A percentile compares a stretch with the other conserved stretches of the same genome.
phyloP scores from a whole-genome alignment of 2,888 invertebrate genomes.

The Didymodactylos carnosus region DNA sequence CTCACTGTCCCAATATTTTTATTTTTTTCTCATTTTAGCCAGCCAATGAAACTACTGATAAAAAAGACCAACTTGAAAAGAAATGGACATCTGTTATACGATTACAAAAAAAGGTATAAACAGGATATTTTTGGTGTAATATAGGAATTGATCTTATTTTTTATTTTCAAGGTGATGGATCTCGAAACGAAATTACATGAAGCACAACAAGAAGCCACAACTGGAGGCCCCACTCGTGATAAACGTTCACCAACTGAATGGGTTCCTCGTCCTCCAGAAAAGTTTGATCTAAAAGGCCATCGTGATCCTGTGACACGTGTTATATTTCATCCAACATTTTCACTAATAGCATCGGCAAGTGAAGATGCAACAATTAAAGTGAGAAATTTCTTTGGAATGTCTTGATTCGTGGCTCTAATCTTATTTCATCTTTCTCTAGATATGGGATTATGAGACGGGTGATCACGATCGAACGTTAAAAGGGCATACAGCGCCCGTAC shows the following conservation, averaged over 20 bases:
- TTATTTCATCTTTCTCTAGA: slow-evolving; percentile 23
- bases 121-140: not conserved
- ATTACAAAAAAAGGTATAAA: slow-evolving; percentile 73
- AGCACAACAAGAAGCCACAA: not conserved
- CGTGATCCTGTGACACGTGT: slow-evolving; percentile 87
- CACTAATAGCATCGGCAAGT: slow-evolving; percentile 83
- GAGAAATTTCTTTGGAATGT: not conserved
- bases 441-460: slow-evolving; percentile 98
- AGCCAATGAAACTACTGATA: slow-evolving; percentile 58
- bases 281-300: slow-evolving; percentile 79
- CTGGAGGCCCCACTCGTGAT: slow-evolving; percentile 41
- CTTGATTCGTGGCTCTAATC: not conserved
- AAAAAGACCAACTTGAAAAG: slow-evolving; percentile 85
- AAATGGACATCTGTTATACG: slow-evolving; percentile 99
- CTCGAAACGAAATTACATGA: not conserved
- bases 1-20: no score
- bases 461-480: slow-evolving; percentile 95
- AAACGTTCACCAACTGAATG: slow-evolving; percentile 92
- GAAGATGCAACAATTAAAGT: slow-evolving; percentile 74
- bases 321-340: slow-evolving; percentile 93
- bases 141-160: not conserved
- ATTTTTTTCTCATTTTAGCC: not conserved
- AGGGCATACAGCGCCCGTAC: slow-evolving; percentile 96
- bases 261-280: slow-evolving; percentile 96
- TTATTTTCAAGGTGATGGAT: not conserved